Evolutionary conservation across 1,140 invertebrate species (phyloP), one percentile per base, ranked within the genome.

Genomic region (Luehdorfia chinensis): DNA sequence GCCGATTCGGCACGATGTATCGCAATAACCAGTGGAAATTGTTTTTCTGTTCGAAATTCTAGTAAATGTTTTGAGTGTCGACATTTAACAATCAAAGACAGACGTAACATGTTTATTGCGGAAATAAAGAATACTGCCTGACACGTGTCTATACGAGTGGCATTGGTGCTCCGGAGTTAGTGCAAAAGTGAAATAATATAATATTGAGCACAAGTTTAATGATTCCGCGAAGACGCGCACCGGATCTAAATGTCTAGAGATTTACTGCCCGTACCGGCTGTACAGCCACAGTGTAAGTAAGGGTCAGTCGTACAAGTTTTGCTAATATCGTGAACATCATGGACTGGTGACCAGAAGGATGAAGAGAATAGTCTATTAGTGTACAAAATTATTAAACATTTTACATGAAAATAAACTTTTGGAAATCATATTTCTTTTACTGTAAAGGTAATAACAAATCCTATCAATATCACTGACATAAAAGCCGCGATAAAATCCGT

Each of bases 171-270:
- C n/a, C 11, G 34, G 18, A 11, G 13, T 39, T 4, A 13, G 18
- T 25, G 19, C 36, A 7, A 25, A 25, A 39, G 21, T 39, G 12
- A 39, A 39, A 39, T 39, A 25, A 37, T 37, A 37, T n/a, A n/a
- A n/a, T n/a, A n/a, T 41, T 28, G 14, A 13, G 34, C 25, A n/a
- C 32, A 12, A 30, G 33, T 59, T 56, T 61, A 56, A 61, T 56
- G 58, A 56, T 61, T 61, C 58, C 44, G 32, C 53, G 58, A 61
- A 61, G 39, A 55, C 16, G 39, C 25, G 43, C 34, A 52, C 48
- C 57, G 43, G 52, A 66, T 69, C 58, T 57, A 50, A 55, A 51
- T 55, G 36, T 47, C 36, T 28, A 14, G 19, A 31, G 39, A 43
- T 43, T 43, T 30, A 43, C 39, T 28, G 39, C 39, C 39, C 36